A percentile compares a stretch with the other conserved stretches of the same genome.
These are phyloP conservation scores for Chinchilla lanigera DNA, from an alignment of 2,113 vertebrate genomes.

Conservation along the genomic window DNA sequence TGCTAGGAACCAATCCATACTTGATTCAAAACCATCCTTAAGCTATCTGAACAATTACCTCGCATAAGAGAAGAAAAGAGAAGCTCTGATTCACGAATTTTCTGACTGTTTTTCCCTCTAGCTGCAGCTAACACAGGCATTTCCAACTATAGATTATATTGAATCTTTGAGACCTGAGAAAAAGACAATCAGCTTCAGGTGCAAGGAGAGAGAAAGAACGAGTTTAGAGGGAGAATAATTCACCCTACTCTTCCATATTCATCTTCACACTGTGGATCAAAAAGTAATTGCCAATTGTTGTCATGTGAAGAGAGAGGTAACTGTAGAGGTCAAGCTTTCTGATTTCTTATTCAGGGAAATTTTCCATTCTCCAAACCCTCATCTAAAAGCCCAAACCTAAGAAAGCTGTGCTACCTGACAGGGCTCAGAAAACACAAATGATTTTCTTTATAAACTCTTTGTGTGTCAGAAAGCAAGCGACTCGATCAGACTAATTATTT, in stretches of 20 bases:
- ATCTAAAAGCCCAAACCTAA: constrained; percentile 37
- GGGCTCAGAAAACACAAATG: constrained; percentile 60
- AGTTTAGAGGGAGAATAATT: background rate
- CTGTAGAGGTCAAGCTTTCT: constrained; percentile 61
- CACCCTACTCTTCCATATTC: background rate
- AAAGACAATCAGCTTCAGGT: constrained; percentile 43
- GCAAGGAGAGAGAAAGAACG: background rate
- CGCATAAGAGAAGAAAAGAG: background rate
- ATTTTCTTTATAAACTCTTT: constrained; percentile 69
- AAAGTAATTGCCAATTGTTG: constrained; percentile 71
- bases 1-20: background rate
- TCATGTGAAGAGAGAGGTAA: constrained; percentile 53
- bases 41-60: background rate
- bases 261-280: constrained; percentile 30
- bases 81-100: constrained; percentile 30
- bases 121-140: background rate
- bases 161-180: background rate
- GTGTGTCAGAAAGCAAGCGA: constrained; percentile 65
- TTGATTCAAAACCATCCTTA: background rate
- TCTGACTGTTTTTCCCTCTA: background rate
- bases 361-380: constrained; percentile 57
- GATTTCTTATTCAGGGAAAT: constrained; percentile 78
- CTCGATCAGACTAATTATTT: constrained; percentile 72
- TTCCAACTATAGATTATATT: background rate
- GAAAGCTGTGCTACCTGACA: constrained; percentile 4